Percentiles rank a stretch among this genome's conserved stretches.
Conservation (phyloP, 2,797 vertebrate species). For the Peromyscus attwateri region DNA sequence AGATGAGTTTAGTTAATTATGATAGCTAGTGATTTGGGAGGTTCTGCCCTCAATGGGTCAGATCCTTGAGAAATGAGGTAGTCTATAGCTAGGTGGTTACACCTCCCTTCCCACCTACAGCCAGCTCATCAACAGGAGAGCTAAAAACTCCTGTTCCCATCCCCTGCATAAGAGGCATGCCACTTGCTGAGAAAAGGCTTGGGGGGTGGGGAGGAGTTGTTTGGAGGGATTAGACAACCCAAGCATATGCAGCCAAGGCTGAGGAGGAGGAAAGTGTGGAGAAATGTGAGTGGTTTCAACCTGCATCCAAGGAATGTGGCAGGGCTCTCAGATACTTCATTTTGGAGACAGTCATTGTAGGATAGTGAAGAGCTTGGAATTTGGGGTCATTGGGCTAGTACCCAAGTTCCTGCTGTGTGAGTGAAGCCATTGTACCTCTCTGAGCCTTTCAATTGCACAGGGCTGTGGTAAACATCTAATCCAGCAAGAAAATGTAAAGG, state of each 20-base stretch:
- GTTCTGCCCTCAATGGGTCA: not conserved
- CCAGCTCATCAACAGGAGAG: not conserved
- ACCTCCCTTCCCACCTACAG: not conserved
- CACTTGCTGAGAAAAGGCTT: conserved; percentile 3
- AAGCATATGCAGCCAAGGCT: not conserved
- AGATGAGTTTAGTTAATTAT: conserved; percentile 10
- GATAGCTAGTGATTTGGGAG: not conserved
- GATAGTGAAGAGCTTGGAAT: not conserved
- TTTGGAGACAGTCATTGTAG: not conserved
- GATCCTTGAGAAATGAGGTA: not conserved
- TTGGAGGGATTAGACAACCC: not conserved
- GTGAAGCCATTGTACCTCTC: not conserved
- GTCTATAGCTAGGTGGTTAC: not conserved
- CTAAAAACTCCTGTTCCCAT: not conserved
- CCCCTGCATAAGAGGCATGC: not conserved
- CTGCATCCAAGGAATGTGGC: not conserved
- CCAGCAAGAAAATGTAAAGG: not conserved
- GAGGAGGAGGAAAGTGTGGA: not conserved
- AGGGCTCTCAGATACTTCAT: not conserved
- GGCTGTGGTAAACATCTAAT: not conserved
- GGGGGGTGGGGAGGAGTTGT: not conserved
- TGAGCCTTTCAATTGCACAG: not conserved
- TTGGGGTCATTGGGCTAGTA: not conserved
- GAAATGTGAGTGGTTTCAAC: not conserved
- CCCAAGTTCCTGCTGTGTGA: not conserved